A percentile compares a stretch with the other conserved stretches of the same genome.
phyloP scores from a whole-genome alignment of 2,888 invertebrate species.

The Eustalomyia histrio region DNA sequence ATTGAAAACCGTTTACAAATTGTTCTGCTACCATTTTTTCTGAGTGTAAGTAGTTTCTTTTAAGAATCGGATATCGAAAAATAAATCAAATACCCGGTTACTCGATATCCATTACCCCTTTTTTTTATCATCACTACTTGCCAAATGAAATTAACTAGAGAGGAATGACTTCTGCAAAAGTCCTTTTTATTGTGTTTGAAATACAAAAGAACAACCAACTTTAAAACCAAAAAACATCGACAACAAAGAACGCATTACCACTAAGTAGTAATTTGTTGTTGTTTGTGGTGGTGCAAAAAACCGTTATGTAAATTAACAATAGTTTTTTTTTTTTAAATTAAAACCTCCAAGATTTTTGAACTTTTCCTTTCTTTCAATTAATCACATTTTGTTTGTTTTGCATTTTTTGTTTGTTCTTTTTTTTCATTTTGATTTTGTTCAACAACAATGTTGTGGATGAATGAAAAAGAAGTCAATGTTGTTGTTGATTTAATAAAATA shows the following conservation, averaged over 20 bases:
- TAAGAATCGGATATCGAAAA: too few relatives aligned
- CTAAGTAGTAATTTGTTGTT: too few relatives aligned
- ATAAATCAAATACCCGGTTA: too few relatives aligned
- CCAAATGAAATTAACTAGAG: not conserved
- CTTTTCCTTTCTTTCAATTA: conserved; percentile 49
- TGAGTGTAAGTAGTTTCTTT: too few relatives aligned
- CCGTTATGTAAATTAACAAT: not conserved
- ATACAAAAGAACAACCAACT: too few relatives aligned
- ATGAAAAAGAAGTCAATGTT: not conserved
- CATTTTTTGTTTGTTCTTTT: not conserved
- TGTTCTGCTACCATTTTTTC: too few relatives aligned
- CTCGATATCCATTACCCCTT: too few relatives aligned
- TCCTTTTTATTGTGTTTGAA: not conserved
- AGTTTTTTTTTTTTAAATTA: not conserved
- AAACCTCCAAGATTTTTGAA: conserved; percentile 23
- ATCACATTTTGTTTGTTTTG: conserved; percentile 19
- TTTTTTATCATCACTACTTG: too few relatives aligned
- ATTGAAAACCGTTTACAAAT: too few relatives aligned
- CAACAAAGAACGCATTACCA: not conserved
- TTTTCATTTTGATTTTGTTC: not conserved
- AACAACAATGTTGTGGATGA: not conserved
- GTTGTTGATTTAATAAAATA: not conserved
- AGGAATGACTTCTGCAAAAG: not conserved
- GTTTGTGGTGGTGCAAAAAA: not conserved
- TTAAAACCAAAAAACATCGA: not conserved